Conservation (phyloP, 2,888 invertebrate species). For the Galeruca laticollis region DNA sequence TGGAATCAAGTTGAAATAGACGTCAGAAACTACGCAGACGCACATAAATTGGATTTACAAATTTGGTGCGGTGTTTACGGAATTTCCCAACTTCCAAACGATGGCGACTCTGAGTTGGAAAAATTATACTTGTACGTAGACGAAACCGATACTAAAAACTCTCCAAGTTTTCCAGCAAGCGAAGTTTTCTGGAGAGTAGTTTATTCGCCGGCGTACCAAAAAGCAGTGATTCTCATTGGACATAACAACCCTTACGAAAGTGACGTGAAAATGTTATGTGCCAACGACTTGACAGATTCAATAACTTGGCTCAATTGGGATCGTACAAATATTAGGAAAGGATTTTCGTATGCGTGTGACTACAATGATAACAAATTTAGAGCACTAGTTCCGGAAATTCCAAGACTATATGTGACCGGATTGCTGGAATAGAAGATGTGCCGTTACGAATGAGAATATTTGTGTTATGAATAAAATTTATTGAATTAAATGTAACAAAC, state of each 20-base stretch:
- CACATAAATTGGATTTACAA: constrained; percentile 55
- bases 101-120: neutral
- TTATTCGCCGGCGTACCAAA: constrained; percentile 67
- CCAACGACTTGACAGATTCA: constrained; percentile 69
- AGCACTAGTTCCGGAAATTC: neutral
- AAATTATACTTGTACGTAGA: constrained; percentile 17
- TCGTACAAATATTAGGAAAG: constrained; percentile 65
- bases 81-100: constrained; percentile 67
- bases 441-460: neutral
- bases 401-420: neutral
- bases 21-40: constrained; percentile 56
- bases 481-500: neutral
- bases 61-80: constrained; percentile 70
- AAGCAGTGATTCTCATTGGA: constrained; percentile 73
- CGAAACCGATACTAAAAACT: constrained; percentile 59
- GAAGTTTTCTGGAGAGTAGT: constrained; percentile 73
- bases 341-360: constrained; percentile 74
- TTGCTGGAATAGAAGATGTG: constrained; percentile 1
- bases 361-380: constrained; percentile 12
- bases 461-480: neutral
- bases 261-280: constrained; percentile 51
- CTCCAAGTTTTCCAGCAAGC: constrained; percentile 68
- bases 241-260: constrained; percentile 72
- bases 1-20: constrained; percentile 64
- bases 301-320: constrained; percentile 72